Base-by-base conservation (phyloP, 2,888 invertebrate genomes). In the Idaea biselata region DNA sequence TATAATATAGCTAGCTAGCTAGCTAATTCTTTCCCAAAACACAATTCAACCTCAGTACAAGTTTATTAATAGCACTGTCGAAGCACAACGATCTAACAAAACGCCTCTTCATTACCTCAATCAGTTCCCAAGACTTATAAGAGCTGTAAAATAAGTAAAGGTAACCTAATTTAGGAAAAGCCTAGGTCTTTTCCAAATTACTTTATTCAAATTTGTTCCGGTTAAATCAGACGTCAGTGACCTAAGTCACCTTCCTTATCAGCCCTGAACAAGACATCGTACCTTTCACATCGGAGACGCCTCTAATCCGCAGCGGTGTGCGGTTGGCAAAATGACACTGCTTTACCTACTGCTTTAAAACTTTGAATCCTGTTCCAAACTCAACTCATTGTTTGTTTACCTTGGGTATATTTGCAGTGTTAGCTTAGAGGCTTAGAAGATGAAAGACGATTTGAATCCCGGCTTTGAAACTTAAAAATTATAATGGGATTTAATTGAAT, bases 241-340 rank as follows among this genome's bases (percentile, higher is more conserved):
- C 44, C 44, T 44, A 44, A 44, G 44, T 44, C 44, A 44, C 44
- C 44, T 44, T 44, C 44, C 44, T 44, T 44, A 44, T 44, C 44
- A 44, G 44, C 3, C 8, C 44, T 44, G 14, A 8, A 44, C 44
- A 44, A 44, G 44, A 44, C 44, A 11, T 11, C 11, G 44, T 0
- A 44, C 44, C 44, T 44, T 44, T 44, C 44, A 14, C 14, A 44
- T 44, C 14, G 44, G 11, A 44, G 44, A 44, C 44, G 44, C 0
- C 44, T 44, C 44, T 44, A 44, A 44, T 44, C 44, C 44, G 44
- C 0, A 44, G 44, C 11, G 11, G 44, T 44, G 14, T 44, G 44
- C 44, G 44, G 44, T 44, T 44, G 44, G 14, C 44, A 44, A 44
- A 44, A 44, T 44, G 44, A 44, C 44, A 44, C 44, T 44, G 44